A percentile compares a stretch with the other conserved stretches of the same genome.
Evolutionary conservation across 2,797 vertebrate genomes (phyloP).

Genomic region (Pseudomugil tenellus): DNA sequence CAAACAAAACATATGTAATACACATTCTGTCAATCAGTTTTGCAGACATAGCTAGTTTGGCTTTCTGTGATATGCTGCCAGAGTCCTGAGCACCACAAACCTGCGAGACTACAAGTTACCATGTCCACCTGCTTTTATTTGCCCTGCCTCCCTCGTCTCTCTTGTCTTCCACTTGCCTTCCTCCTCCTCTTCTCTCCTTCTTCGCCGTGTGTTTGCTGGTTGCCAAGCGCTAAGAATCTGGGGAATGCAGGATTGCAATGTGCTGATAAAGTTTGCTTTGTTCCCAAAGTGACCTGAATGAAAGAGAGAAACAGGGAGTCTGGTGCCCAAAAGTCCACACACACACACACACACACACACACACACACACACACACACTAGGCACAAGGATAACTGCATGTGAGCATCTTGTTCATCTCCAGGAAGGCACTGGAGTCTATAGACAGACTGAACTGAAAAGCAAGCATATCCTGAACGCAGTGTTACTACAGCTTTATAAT

Average conservation of each 20-base stretch:
- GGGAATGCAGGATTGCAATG: constrained; percentile 93
- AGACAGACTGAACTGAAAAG: constrained; percentile 12
- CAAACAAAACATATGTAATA: not conserved
- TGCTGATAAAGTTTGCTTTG: constrained; percentile 98
- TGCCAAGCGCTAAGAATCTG: constrained; percentile 93
- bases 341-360: no score
- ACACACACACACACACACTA: constrained; percentile 4
- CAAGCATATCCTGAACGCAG: constrained; percentile 1
- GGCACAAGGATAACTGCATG: constrained; percentile 17
- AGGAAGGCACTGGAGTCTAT: not conserved
- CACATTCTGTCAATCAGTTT: constrained; percentile 1
- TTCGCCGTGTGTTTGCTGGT: constrained; percentile 79
- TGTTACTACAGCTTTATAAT: constrained; percentile 12
- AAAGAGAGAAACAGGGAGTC: constrained; percentile 40
- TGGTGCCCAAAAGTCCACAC: constrained; percentile 31
- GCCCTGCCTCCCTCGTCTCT: constrained; percentile 11
- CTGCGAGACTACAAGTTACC: constrained; percentile 25
- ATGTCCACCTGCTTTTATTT: constrained; percentile 51
- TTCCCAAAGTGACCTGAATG: constrained; percentile 89
- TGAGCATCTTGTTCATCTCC: constrained; percentile 27
- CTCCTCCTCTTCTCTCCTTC: constrained; percentile 39
- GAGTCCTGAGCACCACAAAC: constrained; percentile 14
- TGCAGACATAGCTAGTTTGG: not conserved
- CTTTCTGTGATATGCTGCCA: not conserved
- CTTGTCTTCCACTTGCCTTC: constrained; percentile 2